Evolutionary conservation across 1,140 invertebrate genomes (phyloP).

Genomic region (Formica exsecta): DNA sequence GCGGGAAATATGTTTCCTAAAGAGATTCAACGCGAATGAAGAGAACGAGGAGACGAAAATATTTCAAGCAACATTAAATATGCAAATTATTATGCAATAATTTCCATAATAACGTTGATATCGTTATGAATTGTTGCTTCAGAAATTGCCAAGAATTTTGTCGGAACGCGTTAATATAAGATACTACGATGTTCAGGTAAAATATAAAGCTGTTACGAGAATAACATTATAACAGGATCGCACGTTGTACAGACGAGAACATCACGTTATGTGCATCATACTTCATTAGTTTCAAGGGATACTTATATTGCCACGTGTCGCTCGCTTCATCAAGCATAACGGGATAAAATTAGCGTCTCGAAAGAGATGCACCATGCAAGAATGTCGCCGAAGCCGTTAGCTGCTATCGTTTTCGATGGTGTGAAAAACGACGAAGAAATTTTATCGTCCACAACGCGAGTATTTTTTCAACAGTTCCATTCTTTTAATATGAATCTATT

Average conservation of each 20-base stretch:
- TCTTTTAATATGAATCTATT: neutral
- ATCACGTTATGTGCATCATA: slow-evolving; percentile 36
- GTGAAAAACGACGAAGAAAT: slow-evolving; percentile 15
- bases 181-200: slow-evolving; percentile 7
- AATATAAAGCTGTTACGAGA: neutral
- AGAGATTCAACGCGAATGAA: neutral
- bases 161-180: neutral
- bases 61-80: neutral
- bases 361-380: slow-evolving; percentile 43
- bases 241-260: neutral
- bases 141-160: slow-evolving; percentile 7
- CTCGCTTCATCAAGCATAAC: slow-evolving; percentile 43
- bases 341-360: slow-evolving; percentile 61
- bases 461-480: neutral
- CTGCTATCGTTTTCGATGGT: neutral
- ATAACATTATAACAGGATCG: slow-evolving; percentile 16
- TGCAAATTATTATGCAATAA: neutral
- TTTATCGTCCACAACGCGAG: slow-evolving; percentile 1
- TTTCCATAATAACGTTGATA: slow-evolving; percentile 13
- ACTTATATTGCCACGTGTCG: slow-evolving; percentile 59
- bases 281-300: slow-evolving; percentile 53
- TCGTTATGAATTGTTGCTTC: neutral
- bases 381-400: slow-evolving; percentile 22
- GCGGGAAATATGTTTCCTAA: neutral
- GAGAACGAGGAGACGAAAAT: neutral